Evolutionary conservation across 2,797 vertebrate genomes (phyloP), one percentile per base, ranked within the genome.

Genomic region (Enteromius afrohamiltoni): DNA sequence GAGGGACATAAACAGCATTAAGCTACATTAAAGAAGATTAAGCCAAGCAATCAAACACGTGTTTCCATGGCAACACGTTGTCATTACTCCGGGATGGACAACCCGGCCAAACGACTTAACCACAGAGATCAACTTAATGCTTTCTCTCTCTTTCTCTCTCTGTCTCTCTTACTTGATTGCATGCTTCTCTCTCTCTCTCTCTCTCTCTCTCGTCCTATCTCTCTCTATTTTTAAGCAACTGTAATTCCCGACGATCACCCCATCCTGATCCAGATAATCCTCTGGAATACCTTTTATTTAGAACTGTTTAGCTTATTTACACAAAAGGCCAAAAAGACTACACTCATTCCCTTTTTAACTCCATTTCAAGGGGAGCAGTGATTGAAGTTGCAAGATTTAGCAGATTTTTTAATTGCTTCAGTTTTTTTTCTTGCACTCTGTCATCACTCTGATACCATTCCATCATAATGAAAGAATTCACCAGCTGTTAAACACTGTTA

Each of bases 1-100:
- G 69, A 80, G 80, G 53, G 80, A 74, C 85, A 83, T 83, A 86
- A 86, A 86, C 85, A 79, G 80, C 76, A 83, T 86, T 79, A 86
- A 83, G 80, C 85, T 79, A 86, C 85, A 86, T 86, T 86, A 86
- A 86, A 86, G 85, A 86, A 86, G 92, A 95, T 95, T 94, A 94
- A 87, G 90, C 88, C 89, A 89, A 91, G 92, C 92, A 94, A 94
- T 94, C 92, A 94, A 93, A 90, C 88, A 79, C 77, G 85, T 85
- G 94, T 94, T 82, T 89, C 82, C 90, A 93, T 92, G 90, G 92
- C 86, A 93, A 94, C 92, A 83, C 17, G 26, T 89, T 92, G 90
- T 93, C 89, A 92, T 93, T 94, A 93, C 92, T 89, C 88, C 85
- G 80, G 81, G 76, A 86, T 21, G 85, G 77, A 82, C 85, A 86